Conservation (phyloP, 2,888 invertebrate genomes). For the Carcina quercana region DNA sequence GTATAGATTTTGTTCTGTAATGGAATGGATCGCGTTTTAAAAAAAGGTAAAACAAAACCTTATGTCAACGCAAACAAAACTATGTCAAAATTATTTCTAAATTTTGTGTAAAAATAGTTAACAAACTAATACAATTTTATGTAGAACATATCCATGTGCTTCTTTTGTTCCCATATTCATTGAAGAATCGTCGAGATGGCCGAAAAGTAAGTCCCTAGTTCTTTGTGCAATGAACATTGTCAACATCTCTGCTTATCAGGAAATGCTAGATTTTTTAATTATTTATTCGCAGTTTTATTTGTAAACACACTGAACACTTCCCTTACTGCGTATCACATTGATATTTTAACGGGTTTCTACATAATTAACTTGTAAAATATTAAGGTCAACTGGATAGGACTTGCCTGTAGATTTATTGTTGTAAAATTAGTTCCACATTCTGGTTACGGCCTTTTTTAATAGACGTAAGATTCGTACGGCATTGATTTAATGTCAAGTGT, state of each 20-base stretch:
- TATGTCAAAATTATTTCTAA: constrained; percentile 67
- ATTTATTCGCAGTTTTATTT: constrained; percentile 7
- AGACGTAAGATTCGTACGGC: background rate
- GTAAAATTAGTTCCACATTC: constrained; percentile 2
- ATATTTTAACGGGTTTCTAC: too few relatives aligned
- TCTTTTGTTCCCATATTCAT: constrained; percentile 33
- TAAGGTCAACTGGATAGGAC: too few relatives aligned
- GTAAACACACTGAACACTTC: too few relatives aligned
- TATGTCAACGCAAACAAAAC: constrained; percentile 71
- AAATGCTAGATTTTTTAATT: constrained; percentile 28
- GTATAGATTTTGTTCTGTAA: too few relatives aligned
- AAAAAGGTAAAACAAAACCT: constrained; percentile 15
- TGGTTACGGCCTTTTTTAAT: background rate
- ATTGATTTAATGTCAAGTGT: constrained; percentile 1
- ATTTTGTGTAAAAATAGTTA: constrained; percentile 60
- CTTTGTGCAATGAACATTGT: constrained; percentile 26
- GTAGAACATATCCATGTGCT: constrained; percentile 53
- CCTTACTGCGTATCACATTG: too few relatives aligned
- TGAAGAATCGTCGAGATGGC: constrained; percentile 49
- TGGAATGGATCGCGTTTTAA: background rate
- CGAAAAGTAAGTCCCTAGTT: constrained; percentile 53
- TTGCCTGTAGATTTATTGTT: too few relatives aligned
- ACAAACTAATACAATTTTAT: constrained; percentile 44
- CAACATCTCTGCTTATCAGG: constrained; percentile 37
- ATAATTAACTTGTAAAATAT: background rate